Conservation (phyloP, 2,113 vertebrate genomes). For the Sigmodon hispidus region DNA sequence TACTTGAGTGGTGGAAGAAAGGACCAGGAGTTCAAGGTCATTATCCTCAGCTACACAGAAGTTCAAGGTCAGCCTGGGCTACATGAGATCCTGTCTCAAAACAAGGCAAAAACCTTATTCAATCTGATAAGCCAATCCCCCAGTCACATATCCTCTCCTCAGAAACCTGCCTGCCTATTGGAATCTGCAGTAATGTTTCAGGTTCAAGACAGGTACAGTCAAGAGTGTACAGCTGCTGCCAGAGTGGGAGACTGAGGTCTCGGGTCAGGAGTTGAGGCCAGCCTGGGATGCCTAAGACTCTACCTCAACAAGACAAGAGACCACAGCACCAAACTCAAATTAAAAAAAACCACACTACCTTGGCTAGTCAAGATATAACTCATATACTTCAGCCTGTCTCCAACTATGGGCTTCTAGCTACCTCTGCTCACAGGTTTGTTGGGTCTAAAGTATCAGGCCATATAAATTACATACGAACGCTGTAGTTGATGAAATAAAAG, state of each 20-base stretch:
- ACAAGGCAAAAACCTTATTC: not conserved
- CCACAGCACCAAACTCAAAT: not conserved
- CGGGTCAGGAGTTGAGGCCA: not conserved
- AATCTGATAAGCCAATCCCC: not conserved
- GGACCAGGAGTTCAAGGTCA: not conserved
- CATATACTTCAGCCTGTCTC: not conserved
- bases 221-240: not conserved
- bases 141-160: not conserved
- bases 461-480: not conserved
- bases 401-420: not conserved
- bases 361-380: not conserved
- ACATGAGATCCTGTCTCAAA: not conserved
- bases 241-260: not conserved
- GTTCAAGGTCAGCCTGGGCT: not conserved
- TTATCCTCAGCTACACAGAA: not conserved
- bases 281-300: not conserved
- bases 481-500: conserved; percentile 39
- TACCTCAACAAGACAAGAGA: not conserved
- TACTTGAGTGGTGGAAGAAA: not conserved
- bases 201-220: not conserved
- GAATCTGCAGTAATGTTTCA: not conserved
- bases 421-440: not conserved
- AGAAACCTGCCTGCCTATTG: conserved; percentile 8
- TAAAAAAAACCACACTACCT: conserved; percentile 36
- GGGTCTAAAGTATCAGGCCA: not conserved